Percentiles rank a stretch among this genome's conserved stretches.
These are phyloP conservation scores for Aphelenchoides avenae DNA, from an alignment of 1,140 invertebrate species.

Conservation along the genomic window DNA sequence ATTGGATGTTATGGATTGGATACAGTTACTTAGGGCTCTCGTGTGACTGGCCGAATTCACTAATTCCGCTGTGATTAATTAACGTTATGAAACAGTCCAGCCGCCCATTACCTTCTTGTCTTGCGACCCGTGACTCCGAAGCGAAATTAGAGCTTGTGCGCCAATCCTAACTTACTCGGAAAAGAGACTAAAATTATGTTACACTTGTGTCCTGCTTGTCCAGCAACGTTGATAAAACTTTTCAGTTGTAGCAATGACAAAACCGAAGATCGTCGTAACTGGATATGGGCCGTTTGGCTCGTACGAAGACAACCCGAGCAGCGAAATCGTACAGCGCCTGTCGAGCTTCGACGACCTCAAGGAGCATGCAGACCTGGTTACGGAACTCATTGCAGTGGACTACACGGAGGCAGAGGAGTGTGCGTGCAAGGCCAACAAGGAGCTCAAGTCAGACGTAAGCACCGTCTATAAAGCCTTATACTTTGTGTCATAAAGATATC, in stretches of 20 bases:
- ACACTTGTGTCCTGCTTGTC: neutral
- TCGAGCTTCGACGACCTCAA: neutral
- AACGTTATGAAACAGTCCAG: too few species aligned
- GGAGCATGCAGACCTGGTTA: constrained; percentile 9
- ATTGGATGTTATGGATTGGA: neutral
- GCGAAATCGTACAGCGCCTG: constrained; percentile 13
- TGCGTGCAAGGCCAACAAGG: constrained; percentile 2
- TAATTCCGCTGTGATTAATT: too few species aligned
- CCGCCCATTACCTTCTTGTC: too few species aligned
- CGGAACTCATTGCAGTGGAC: constrained; percentile 19
- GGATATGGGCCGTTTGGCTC: constrained; percentile 24
- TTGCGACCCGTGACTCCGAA: constrained; percentile 1
- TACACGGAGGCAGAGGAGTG: constrained; percentile 14
- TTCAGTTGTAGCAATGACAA: too few species aligned
- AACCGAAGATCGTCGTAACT: constrained; percentile 17
- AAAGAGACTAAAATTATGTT: neutral
- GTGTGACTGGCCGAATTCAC: too few species aligned
- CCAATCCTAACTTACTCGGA: neutral
- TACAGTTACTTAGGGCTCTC: too few species aligned
- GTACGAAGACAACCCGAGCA: constrained; percentile 19
- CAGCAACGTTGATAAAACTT: neutral
- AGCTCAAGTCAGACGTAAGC: constrained; percentile 16
- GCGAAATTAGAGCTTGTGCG: constrained; percentile 2
- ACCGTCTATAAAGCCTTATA: too few species aligned
- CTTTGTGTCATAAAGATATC: too few species aligned